A percentile compares a stretch with the other conserved stretches of the same genome.
Conservation (phyloP, 2,797 vertebrate genomes). For the Lophius americanus region DNA sequence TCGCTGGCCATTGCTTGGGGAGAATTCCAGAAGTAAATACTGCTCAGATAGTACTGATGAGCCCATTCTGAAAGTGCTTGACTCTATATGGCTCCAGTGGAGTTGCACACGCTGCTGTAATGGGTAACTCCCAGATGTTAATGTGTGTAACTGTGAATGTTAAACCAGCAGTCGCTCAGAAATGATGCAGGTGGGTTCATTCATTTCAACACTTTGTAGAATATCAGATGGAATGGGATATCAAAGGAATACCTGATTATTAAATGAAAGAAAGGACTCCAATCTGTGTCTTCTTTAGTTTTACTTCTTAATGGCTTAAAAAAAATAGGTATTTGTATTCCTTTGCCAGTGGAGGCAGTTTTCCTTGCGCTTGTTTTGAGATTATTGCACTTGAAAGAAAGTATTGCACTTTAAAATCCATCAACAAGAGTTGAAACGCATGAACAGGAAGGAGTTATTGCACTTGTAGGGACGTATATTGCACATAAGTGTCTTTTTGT, state of each 20-base stretch:
- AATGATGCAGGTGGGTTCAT: slow-evolving; percentile 7
- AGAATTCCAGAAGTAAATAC: slow-evolving; percentile 22
- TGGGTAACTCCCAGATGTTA: slow-evolving; percentile 27
- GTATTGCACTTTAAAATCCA: too few species aligned
- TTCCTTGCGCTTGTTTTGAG: too few species aligned
- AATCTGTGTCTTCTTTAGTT: too few species aligned
- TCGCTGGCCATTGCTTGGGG: not conserved
- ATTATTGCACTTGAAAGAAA: too few species aligned
- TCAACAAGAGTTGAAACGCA: too few species aligned
- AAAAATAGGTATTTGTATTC: too few species aligned
- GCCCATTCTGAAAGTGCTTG: slow-evolving; percentile 29
- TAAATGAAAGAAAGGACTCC: not conserved
- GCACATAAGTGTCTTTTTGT: too few species aligned
- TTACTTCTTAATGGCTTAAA: too few species aligned
- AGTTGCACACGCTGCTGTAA: slow-evolving; percentile 21
- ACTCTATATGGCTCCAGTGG: slow-evolving; percentile 28
- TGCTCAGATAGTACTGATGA: slow-evolving; percentile 5
- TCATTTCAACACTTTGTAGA: not conserved
- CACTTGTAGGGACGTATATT: too few species aligned
- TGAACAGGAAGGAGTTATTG: too few species aligned
- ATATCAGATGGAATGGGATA: not conserved
- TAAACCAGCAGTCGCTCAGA: slow-evolving; percentile 13
- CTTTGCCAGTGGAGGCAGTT: too few species aligned
- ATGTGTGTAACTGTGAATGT: slow-evolving; percentile 17
- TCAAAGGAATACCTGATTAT: not conserved